phyloP scores from a whole-genome alignment of 1,140 invertebrate species.

The Drosophila neocordata region DNA sequence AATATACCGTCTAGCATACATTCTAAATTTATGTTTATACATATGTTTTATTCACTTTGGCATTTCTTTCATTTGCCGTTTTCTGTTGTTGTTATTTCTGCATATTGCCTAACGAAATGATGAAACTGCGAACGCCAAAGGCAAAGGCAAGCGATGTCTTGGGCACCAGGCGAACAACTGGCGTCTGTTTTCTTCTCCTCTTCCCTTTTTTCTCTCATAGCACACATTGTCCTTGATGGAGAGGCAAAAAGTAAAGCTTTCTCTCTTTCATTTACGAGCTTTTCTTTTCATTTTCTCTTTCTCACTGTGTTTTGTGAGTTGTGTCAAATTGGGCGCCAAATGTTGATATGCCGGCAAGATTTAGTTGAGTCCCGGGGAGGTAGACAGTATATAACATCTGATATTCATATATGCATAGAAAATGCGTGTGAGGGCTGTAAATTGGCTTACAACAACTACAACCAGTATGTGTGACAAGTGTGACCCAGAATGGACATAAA shows the following conservation, averaged over 20 bases:
- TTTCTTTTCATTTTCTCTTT: neutral
- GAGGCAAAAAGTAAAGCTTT: neutral
- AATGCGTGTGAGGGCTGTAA: constrained; percentile 4
- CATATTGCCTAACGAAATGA: constrained; percentile 1
- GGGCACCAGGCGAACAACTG: constrained; percentile 9
- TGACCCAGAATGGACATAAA: constrained; percentile 15
- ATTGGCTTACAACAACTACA: constrained; percentile 10
- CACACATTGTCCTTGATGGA: constrained; percentile 15
- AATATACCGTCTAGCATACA: constrained; percentile 10
- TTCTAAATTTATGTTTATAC: constrained; percentile 17
- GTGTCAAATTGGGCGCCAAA: constrained; percentile 13
- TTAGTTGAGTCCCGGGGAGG: neutral
- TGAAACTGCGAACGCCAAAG: constrained; percentile 5
- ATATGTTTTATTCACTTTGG: neutral
- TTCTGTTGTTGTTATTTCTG: constrained; percentile 1
- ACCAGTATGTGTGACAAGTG: neutral
- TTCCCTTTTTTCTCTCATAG: neutral
- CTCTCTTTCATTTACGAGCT: neutral
- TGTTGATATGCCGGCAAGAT: constrained; percentile 14
- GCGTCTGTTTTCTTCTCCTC: constrained; percentile 11
- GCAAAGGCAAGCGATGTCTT: constrained; percentile 1
- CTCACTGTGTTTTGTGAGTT: no score
- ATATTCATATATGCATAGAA: constrained; percentile 12
- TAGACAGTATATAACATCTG: constrained; percentile 6
- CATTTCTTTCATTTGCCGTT: neutral